Conservation (phyloP, 2,113 vertebrate species). For the Solea senegalensis region DNA sequence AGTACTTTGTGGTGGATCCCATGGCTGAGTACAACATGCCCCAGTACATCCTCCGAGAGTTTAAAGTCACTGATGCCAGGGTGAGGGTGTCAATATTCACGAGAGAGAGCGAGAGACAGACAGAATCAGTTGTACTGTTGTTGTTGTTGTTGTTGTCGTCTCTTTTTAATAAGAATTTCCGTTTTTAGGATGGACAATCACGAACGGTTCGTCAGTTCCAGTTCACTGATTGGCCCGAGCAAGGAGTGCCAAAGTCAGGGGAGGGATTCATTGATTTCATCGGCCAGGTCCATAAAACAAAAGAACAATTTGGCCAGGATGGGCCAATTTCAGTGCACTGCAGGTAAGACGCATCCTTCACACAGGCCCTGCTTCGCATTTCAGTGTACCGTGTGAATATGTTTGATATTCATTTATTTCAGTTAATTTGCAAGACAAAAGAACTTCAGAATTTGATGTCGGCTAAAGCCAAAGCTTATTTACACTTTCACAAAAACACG, state of each 20-base stretch:
- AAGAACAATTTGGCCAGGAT: slow-evolving; percentile 84
- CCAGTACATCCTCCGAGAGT: slow-evolving; percentile 84
- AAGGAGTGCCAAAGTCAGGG: slow-evolving; percentile 84
- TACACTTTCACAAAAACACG: too few species aligned
- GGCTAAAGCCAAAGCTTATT: too few species aligned
- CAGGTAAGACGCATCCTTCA: slow-evolving; percentile 66
- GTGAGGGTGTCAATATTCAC: slow-evolving; percentile 50
- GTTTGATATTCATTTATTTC: too few species aligned
- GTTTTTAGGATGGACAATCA: slow-evolving; percentile 79
- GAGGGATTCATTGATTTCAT: slow-evolving; percentile 85
- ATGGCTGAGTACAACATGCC: slow-evolving; percentile 86
- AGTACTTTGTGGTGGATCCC: slow-evolving; percentile 85
- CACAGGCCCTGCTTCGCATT: too few species aligned
- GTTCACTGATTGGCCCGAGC: slow-evolving; percentile 85
- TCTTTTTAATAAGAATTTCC: slow-evolving; percentile 5
- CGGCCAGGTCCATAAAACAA: slow-evolving; percentile 84
- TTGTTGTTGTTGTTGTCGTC: not conserved
- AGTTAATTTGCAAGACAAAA: too few species aligned
- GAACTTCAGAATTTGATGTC: too few species aligned
- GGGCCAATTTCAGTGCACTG: slow-evolving; percentile 84
- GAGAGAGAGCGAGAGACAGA: not conserved
- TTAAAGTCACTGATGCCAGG: slow-evolving; percentile 84
- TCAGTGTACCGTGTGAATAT: not conserved
- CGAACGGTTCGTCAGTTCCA: slow-evolving; percentile 84
- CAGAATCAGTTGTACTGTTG: not conserved